Evolutionary conservation across 2,113 vertebrate species (phyloP).

Genomic region (Camelus dromedarius): DNA sequence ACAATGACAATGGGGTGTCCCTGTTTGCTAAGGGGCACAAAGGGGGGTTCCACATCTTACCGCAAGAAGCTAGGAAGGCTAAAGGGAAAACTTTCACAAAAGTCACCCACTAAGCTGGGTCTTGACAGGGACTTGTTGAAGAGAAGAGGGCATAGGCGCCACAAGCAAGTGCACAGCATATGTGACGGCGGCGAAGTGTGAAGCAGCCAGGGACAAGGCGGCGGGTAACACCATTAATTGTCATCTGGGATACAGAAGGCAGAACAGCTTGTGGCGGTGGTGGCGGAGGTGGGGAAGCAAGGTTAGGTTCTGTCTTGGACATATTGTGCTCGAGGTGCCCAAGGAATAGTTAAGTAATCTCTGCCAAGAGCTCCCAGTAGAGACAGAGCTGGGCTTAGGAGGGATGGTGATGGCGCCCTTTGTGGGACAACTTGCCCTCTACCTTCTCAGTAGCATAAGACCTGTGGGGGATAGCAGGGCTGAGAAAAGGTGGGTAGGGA

Average conservation of each 20-base stretch:
- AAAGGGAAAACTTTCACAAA: neutral
- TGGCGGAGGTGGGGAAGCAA: neutral
- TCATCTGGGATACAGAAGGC: constrained; percentile 47
- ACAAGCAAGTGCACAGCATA: neutral
- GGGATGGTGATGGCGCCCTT: neutral
- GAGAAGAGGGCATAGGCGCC: neutral
- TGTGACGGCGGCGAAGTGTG: neutral
- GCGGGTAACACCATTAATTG: neutral
- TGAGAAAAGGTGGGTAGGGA: neutral
- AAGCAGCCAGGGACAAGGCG: neutral
- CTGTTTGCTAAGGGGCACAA: neutral
- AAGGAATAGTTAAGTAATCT: neutral
- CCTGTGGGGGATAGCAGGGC: neutral
- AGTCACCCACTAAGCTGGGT: neutral
- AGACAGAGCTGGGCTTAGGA: neutral
- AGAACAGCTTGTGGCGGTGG: constrained; percentile 43
- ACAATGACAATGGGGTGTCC: neutral
- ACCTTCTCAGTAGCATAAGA: neutral
- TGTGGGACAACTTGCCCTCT: neutral
- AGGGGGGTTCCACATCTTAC: neutral
- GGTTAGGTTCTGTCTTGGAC: constrained; percentile 3
- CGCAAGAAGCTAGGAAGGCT: neutral
- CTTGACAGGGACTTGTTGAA: neutral
- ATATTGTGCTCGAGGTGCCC: constrained; percentile 13
- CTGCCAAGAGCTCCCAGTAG: neutral